A percentile compares a stretch with the other conserved stretches of the same genome.
phyloP scores from a whole-genome alignment of 2,888 invertebrate genomes.

The Lomographa bimaculata region DNA sequence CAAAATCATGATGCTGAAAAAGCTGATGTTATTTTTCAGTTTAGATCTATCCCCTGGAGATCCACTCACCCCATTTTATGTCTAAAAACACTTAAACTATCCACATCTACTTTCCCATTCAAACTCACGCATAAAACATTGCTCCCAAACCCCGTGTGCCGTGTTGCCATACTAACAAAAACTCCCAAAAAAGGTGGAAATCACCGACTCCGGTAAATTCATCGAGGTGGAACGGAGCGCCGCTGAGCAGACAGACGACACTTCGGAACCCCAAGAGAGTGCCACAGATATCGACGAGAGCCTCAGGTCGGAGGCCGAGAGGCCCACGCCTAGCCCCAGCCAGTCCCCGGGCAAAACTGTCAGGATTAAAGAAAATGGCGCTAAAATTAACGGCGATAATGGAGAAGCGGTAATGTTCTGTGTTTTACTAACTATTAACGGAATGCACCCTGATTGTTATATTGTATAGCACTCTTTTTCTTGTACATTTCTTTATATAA shows the following conservation, averaged over 20 bases:
- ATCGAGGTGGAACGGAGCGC: constrained; percentile 73
- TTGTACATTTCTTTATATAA: too few relatives aligned
- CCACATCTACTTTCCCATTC: too few relatives aligned
- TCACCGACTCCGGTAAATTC: constrained; percentile 79
- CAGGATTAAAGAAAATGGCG: constrained; percentile 73
- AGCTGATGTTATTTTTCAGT: too few relatives aligned
- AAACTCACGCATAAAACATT: too few relatives aligned
- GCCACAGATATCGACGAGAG: constrained; percentile 35
- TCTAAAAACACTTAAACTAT: not conserved
- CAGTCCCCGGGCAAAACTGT: constrained; percentile 73
- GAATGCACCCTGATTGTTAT: constrained; percentile 4
- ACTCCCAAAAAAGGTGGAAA: constrained; percentile 74
- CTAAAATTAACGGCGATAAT: constrained; percentile 57
- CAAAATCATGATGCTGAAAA: too few relatives aligned
- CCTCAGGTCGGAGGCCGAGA: constrained; percentile 38
- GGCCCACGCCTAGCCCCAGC: constrained; percentile 54
- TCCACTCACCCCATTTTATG: too few relatives aligned
- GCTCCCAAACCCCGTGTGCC: constrained; percentile 43
- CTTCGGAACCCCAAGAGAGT: constrained; percentile 28
- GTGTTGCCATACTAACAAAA: constrained; percentile 71
- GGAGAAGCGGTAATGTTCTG: constrained; percentile 53
- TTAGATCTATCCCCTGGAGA: too few relatives aligned
- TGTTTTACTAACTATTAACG: constrained; percentile 11
- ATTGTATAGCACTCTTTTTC: too few relatives aligned
- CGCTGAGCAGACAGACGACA: constrained; percentile 34